phyloP scores from a whole-genome alignment of 1,140 invertebrate genomes.

The Drosophila trapezifrons region DNA sequence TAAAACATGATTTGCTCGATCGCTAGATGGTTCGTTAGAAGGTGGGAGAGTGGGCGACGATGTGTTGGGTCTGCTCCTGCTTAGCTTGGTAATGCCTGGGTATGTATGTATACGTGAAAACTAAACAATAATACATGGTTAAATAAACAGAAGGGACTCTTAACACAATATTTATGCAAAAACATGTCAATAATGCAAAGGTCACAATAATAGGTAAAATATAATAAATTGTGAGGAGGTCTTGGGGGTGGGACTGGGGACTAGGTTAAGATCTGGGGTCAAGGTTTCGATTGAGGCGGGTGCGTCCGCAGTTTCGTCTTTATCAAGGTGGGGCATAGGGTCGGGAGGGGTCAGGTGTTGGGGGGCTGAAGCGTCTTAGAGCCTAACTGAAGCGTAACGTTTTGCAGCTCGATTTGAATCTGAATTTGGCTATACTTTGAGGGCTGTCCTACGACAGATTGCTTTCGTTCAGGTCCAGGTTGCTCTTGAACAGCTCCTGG shows the following conservation, averaged over 20 bases:
- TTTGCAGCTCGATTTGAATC: slow-evolving; percentile 34
- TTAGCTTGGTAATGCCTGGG: slow-evolving; percentile 11
- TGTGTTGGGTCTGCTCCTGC: slow-evolving; percentile 2
- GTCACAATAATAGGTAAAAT: slow-evolving; percentile 38
- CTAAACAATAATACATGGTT: slow-evolving; percentile 40
- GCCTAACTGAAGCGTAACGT: slow-evolving; percentile 56
- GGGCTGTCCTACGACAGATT: slow-evolving; percentile 26
- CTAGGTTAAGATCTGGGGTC: background rate
- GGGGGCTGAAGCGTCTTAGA: slow-evolving; percentile 28
- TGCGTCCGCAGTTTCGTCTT: slow-evolving; percentile 27
- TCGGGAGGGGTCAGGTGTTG: background rate
- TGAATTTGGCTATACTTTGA: slow-evolving; percentile 70
- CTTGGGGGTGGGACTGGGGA: background rate
- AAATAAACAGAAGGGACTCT: slow-evolving; percentile 22
- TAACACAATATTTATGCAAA: slow-evolving; percentile 43
- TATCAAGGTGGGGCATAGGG: background rate
- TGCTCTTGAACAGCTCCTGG: slow-evolving; percentile 71
- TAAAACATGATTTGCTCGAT: slow-evolving; percentile 27
- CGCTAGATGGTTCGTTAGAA: slow-evolving; percentile 10
- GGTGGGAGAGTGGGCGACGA: background rate
- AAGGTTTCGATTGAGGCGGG: slow-evolving; percentile 17
- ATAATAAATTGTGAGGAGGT: slow-evolving; percentile 9
- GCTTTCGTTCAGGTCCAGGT: slow-evolving; percentile 67
- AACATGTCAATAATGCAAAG: slow-evolving; percentile 45
- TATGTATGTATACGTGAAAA: slow-evolving; percentile 20